Evolutionary conservation across 2,113 vertebrate species (phyloP).

Genomic region (Halichoeres trimaculatus): DNA sequence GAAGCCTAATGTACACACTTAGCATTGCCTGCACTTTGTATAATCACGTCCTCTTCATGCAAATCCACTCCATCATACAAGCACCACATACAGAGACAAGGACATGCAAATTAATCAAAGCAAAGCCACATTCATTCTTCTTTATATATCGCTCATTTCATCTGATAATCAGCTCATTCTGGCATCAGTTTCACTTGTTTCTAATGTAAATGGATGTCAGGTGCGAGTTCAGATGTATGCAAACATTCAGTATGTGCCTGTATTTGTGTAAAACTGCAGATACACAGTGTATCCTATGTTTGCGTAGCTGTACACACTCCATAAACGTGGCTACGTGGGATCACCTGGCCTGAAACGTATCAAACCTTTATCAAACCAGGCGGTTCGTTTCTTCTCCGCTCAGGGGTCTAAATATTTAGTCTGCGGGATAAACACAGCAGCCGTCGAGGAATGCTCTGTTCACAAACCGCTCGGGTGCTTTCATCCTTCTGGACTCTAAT

Average conservation of each 20-base stretch:
- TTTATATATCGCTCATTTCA: constrained; percentile 1
- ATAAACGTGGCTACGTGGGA: constrained; percentile 11
- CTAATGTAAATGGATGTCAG: constrained; percentile 44
- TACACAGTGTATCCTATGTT: constrained; percentile 9
- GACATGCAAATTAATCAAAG: not conserved
- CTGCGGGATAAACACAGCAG: constrained; percentile 63
- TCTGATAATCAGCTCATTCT: constrained; percentile 33
- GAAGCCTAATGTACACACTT: constrained; percentile 9
- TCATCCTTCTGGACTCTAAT: constrained; percentile 39
- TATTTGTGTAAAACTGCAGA: not conserved
- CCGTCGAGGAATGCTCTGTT: constrained; percentile 48
- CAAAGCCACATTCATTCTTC: not conserved
- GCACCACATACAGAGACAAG: not conserved
- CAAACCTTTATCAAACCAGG: constrained; percentile 44
- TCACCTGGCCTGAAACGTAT: constrained; percentile 42
- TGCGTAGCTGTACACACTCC: constrained; percentile 37
- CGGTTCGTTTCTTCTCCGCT: constrained; percentile 46
- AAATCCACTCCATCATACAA: constrained; percentile 12
- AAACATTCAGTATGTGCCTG: no score
- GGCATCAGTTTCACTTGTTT: constrained; percentile 5
- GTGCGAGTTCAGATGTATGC: constrained; percentile 9
- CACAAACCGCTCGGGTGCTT: constrained; percentile 10
- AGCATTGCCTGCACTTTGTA: not conserved
- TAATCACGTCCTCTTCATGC: constrained; percentile 11
- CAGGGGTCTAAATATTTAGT: constrained; percentile 73